Percentiles rank a stretch among this genome's conserved stretches.
Conservation (phyloP, 2,113 vertebrate genomes). For the Tympanuchus pallidicinctus region DNA sequence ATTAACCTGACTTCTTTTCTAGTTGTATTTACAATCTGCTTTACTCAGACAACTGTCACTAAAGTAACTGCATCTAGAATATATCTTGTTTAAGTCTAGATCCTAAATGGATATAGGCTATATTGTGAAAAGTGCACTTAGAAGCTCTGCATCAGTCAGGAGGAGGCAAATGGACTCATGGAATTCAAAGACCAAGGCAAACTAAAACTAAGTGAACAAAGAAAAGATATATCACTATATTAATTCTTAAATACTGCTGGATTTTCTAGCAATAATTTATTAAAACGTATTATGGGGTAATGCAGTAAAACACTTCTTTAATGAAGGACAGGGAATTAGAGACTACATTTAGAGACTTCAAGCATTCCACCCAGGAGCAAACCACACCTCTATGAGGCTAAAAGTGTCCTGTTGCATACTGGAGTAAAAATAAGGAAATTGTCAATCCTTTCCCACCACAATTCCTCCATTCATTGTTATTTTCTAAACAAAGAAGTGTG, state of each 20-base stretch:
- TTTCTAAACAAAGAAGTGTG: not conserved
- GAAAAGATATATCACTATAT: not conserved
- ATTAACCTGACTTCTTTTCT: not conserved
- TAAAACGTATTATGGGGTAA: not conserved
- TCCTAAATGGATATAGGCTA: not conserved
- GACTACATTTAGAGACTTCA: not conserved
- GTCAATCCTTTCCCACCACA: not conserved
- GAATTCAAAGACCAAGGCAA: not conserved
- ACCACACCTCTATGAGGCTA: not conserved
- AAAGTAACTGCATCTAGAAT: not conserved
- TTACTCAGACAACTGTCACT: not conserved
- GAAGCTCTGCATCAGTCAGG: not conserved
- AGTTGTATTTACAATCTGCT: not conserved
- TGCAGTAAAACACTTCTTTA: not conserved
- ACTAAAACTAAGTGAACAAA: not conserved
- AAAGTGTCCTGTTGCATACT: not conserved
- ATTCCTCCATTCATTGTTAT: not conserved
- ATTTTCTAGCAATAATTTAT: not conserved
- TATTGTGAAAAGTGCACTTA: not conserved
- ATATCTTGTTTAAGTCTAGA: not conserved
- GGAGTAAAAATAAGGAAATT: not conserved
- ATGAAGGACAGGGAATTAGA: not conserved
- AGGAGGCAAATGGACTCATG: rapidly evolving
- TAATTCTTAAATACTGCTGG: not conserved
- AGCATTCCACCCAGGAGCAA: not conserved